These are phyloP conservation scores for Notiomystis cincta DNA, from an alignment of 2,113 vertebrate species.

Conservation along the genomic window DNA sequence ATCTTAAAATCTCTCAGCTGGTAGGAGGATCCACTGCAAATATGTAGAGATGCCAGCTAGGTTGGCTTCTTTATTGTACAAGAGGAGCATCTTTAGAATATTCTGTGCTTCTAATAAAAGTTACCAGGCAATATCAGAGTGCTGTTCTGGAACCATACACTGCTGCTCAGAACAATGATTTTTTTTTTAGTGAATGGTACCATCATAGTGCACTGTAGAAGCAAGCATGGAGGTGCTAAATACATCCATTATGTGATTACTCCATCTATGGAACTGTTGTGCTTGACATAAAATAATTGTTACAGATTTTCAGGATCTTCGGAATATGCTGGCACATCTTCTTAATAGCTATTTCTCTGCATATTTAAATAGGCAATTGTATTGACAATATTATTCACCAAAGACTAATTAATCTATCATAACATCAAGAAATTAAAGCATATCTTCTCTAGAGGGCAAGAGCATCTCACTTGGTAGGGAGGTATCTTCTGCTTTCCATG, in stretches of 20 bases:
- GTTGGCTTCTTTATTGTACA: background rate
- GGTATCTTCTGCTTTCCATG: background rate
- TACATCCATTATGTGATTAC: background rate
- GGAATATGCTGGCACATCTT: background rate
- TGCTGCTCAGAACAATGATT: background rate
- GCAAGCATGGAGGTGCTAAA: background rate
- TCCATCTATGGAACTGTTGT: background rate
- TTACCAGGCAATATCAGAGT: background rate
- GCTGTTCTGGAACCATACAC: background rate
- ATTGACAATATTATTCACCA: background rate
- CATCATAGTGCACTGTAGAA: background rate
- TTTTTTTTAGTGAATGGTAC: background rate
- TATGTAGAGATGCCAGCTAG: background rate
- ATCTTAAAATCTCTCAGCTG: background rate
- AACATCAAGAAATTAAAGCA: background rate
- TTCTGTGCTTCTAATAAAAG: background rate
- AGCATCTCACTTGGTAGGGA: background rate
- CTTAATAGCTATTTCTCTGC: background rate
- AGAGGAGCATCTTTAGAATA: background rate
- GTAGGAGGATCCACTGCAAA: background rate
- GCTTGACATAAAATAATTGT: background rate
- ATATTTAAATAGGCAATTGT: background rate
- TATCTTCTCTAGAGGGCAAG: background rate
- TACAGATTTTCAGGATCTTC: background rate
- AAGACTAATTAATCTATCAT: background rate